Percentiles rank a stretch among this genome's conserved stretches.
These are phyloP conservation scores for Tragelaphus strepsiceros DNA, from an alignment of 2,113 vertebrate genomes.

Conservation along the genomic window DNA sequence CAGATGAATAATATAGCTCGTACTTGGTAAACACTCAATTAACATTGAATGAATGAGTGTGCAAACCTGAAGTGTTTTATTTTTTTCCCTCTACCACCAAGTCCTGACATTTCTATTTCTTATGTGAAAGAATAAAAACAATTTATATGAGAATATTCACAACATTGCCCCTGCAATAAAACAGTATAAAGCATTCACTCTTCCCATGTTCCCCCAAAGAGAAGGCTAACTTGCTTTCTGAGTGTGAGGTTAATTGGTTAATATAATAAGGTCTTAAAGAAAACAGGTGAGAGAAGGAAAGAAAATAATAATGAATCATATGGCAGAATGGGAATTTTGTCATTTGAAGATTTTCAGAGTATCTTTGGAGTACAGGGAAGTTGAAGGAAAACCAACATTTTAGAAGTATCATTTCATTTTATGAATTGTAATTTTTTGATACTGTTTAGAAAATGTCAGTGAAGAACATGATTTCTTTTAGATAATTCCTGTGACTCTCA, in stretches of 20 bases:
- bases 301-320: neutral
- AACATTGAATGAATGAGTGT: neutral
- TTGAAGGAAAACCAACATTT: neutral
- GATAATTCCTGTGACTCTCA: neutral
- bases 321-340: neutral
- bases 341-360: neutral
- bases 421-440: neutral
- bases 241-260: neutral
- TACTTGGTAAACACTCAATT: neutral
- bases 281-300: neutral
- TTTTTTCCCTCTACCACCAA: neutral
- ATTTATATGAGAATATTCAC: neutral
- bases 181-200: neutral
- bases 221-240: neutral
- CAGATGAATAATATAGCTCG: neutral
- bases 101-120: neutral
- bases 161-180: neutral
- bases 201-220: neutral
- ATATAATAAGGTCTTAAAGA: neutral
- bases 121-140: neutral
- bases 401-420: neutral
- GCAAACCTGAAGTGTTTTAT: neutral
- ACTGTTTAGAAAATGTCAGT: neutral
- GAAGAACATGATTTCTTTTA: neutral
- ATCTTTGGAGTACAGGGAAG: neutral